phyloP scores from a whole-genome alignment of 2,888 invertebrate genomes.

The Drosophila putrida region DNA sequence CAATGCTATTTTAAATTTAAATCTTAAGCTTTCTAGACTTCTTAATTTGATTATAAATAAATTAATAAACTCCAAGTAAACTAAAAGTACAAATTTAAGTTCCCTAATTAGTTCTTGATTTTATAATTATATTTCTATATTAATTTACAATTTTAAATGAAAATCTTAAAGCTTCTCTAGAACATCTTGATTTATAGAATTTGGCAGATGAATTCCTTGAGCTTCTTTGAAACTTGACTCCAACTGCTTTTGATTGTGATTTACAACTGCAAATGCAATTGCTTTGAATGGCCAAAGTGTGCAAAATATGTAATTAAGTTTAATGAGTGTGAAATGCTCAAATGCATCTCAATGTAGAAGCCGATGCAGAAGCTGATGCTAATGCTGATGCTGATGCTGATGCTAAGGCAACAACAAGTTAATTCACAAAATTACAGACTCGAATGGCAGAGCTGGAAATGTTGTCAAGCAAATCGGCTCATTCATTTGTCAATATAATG shows the following conservation, averaged over 20 bases:
- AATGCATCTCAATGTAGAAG: conserved; percentile 36
- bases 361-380: conserved; percentile 2
- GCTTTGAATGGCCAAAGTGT: conserved; percentile 31
- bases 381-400: conserved; percentile 5
- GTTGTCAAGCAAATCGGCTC: conserved; percentile 67
- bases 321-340: conserved; percentile 75
- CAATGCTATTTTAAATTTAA: too few relatives aligned
- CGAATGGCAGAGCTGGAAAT: conserved; percentile 40
- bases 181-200: too few relatives aligned
- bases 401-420: conserved; percentile 37
- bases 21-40: too few relatives aligned
- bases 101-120: too few relatives aligned
- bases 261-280: conserved; percentile 16
- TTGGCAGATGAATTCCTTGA: background rate
- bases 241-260: background rate
- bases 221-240: background rate
- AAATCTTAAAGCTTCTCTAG: too few relatives aligned
- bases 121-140: too few relatives aligned
- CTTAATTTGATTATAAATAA: too few relatives aligned
- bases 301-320: conserved; percentile 72
- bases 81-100: too few relatives aligned
- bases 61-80: too few relatives aligned
- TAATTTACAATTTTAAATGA: too few relatives aligned
- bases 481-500: conserved; percentile 76
- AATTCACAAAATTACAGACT: conserved; percentile 50